Percentiles rank a stretch among this genome's conserved stretches.
phyloP scores from a whole-genome alignment of 1,140 invertebrate species.

The Ostrea denselamellosa region DNA sequence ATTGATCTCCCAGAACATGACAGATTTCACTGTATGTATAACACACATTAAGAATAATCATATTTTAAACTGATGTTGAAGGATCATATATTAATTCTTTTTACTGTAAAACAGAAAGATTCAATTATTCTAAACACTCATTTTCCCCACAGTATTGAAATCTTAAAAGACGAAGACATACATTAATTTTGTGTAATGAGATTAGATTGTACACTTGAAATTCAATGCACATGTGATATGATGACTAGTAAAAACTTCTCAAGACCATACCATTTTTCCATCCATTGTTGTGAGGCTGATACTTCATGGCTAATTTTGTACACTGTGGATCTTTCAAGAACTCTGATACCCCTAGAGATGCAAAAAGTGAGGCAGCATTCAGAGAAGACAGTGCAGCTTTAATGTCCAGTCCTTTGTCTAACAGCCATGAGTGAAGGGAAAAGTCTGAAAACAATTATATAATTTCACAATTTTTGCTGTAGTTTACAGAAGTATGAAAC shows the following conservation, averaged over 20 bases:
- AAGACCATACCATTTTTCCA: slow-evolving; percentile 18
- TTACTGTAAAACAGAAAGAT: too few relatives aligned
- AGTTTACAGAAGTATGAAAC: too few relatives aligned
- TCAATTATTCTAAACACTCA: too few relatives aligned
- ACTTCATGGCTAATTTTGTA: not conserved
- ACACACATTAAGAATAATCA: too few relatives aligned
- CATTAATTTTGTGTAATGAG: too few relatives aligned
- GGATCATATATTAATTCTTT: too few relatives aligned
- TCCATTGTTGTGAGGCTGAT: not conserved
- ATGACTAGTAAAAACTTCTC: not conserved
- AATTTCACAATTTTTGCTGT: not conserved
- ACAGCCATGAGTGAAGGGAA: not conserved
- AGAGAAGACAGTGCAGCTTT: not conserved
- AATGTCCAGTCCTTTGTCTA: not conserved
- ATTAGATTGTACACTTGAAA: not conserved
- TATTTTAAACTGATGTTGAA: too few relatives aligned
- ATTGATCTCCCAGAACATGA: too few relatives aligned
- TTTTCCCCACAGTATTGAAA: too few relatives aligned
- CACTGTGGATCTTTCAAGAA: slow-evolving; percentile 5
- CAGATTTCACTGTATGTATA: too few relatives aligned
- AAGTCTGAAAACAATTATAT: not conserved
- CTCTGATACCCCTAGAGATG: not conserved
- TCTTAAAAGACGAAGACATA: too few relatives aligned
- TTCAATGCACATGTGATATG: not conserved
- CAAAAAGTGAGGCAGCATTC: not conserved